phyloP scores from a whole-genome alignment of 1,140 invertebrate species.

The Gyrodactylus salaris region DNA sequence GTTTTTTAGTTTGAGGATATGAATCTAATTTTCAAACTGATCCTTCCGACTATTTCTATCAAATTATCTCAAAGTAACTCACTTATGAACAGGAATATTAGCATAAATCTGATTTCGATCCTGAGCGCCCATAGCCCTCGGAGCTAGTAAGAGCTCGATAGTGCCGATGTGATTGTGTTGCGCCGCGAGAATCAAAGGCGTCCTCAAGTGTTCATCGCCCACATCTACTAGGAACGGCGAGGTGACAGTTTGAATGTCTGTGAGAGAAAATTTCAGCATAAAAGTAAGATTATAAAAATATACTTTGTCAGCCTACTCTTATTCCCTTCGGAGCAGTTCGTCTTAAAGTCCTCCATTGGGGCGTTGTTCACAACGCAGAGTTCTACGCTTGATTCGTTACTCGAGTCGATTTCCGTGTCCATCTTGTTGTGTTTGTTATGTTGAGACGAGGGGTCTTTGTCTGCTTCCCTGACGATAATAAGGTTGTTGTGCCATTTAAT shows the following conservation, averaged over 20 bases:
- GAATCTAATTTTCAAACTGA: no score
- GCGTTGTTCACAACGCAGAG: neutral
- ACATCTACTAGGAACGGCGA: neutral
- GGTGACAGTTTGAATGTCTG: neutral
- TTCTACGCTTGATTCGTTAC: no score
- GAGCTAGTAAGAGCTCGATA: neutral
- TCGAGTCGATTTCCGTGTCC: no score
- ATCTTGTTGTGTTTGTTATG: no score
- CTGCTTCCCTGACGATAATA: neutral
- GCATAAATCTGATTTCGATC: neutral
- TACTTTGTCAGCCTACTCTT: neutral
- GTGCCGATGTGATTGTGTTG: constrained; percentile 3
- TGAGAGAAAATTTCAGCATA: neutral
- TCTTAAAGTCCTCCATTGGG: neutral
- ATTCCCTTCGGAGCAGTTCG: neutral
- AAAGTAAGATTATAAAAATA: neutral
- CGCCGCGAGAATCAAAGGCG: neutral
- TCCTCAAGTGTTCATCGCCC: constrained; percentile 1
- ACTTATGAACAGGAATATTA: neutral
- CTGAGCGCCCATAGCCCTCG: neutral
- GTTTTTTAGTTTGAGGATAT: no score
- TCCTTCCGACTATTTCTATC: no score
- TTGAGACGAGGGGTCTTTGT: neutral
- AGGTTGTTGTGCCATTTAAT: neutral
- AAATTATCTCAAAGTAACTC: no score